Base-by-base conservation (phyloP, 2,888 invertebrate species). In the Prosapia bicincta region DNA sequence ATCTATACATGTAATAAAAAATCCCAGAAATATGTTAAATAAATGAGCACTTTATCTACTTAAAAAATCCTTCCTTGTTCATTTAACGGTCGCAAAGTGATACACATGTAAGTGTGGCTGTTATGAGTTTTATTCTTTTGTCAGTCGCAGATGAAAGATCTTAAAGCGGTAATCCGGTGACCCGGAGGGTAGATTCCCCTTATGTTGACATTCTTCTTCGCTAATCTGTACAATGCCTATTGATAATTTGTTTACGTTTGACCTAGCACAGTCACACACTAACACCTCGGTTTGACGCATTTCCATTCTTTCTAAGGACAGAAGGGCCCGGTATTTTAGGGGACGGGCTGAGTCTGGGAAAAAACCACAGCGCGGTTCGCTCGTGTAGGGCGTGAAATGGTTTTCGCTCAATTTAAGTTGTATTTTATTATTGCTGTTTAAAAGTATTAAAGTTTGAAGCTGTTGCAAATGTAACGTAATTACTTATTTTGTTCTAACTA, bases 181-280 rank as follows among this genome's bases (percentile, higher is more conserved):
- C 54, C 54, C 54, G 1, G 7, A 54, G 54, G 54, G 54, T 54
- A 2, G 54, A 9, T 54, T 54, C 54, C 54, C 54, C 54, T 54
- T 54, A n/a, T 54, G 54, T 54, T 54, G 54, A 54, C 20, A 54
- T 54, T 54, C 54, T 54, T 20, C 54, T 54, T 5, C 7, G 20
- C 20, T 54, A 54, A 54, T 54, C 54, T 54, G 3, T 54, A 54
- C 54, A 54, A 54, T 54, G 20, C 54, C 54, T 54, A 54, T 54
- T 54, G 54, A 54, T 54, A 54, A 54, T 54, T 54, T 74, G 74
- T 74, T 74, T 74, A 74, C 74, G 74, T 74, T 69, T 32, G 74
- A 74, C 69, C 74, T 74, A 66, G 26, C 74, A 26, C 74, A 69
- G 54, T 54, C n/a, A 5, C 3, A 2, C 10, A 1, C 1, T 54